Base-by-base conservation (phyloP, 2,797 vertebrate genomes). In the Chloroceryle amazona region DNA sequence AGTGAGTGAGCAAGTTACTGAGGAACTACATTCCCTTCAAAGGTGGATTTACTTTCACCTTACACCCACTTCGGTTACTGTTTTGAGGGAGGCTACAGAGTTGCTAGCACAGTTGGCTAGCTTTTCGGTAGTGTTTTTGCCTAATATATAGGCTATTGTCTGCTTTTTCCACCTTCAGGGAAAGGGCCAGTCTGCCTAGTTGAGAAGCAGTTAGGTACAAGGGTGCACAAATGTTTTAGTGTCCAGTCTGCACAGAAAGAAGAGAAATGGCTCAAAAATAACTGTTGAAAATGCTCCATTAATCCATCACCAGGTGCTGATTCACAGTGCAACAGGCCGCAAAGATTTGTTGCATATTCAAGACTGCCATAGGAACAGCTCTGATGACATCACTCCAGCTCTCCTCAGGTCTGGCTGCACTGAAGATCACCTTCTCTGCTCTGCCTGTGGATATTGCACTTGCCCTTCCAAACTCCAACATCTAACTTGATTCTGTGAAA, bases 221-320 rank as follows among this genome's bases (percentile, higher is more conserved):
- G 16, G 19, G 13, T 60, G 28, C n/a, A 44, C 79, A 70, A 51
- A 67, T 20, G 26, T 12, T 80, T 81, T 37, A 14, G 25, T 57
- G 78, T 87, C 81, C 46, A 60, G 9, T 52, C 47, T 51, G 15
- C 2, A 7, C 39, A 57, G 39, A 83, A 83, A 68, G 60, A 81
- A 80, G 20, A 94, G 28, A 83, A 91, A 88, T 72, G 54, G 8
- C 57, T 92, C 87, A 65, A 86, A 86, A 92, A 81, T 71, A 91
- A 37, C 54, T 14, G 13, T 35, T 86, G 72, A 85, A 57, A 88
- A 83, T 93, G 66, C 68, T 94, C 80, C 80, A 81, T 90, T 96
- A 95, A 96, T 93, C 82, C 80, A 75, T 83, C 79, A 79, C 35
- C 87, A 86, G 87, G 84, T 95, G 72, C 62, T 94, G 87, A 68